Evolutionary conservation across 2,113 vertebrate genomes (phyloP).

Genomic region (Aphyosemion australe): DNA sequence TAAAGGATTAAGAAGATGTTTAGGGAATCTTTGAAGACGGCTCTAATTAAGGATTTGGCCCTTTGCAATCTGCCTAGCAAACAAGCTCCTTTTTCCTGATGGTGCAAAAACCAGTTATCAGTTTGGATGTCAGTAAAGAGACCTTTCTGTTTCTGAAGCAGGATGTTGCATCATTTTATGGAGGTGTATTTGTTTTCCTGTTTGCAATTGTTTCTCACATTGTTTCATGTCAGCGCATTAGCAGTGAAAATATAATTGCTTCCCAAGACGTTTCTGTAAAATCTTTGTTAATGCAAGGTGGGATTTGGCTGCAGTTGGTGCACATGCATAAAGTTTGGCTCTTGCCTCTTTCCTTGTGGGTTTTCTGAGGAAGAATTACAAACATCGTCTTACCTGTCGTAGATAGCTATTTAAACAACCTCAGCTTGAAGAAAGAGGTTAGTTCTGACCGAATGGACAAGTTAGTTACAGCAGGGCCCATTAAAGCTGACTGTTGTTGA

Average conservation of each 20-base stretch:
- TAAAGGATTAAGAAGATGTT: constrained; percentile 74
- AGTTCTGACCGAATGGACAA: too few relatives aligned
- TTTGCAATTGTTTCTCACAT: not conserved
- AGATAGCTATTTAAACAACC: too few relatives aligned
- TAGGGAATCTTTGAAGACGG: constrained; percentile 58
- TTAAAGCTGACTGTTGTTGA: too few relatives aligned
- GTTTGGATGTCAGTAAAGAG: not conserved
- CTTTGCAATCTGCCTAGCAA: constrained; percentile 42
- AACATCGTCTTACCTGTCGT: too few relatives aligned
- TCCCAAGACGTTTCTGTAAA: constrained; percentile 9
- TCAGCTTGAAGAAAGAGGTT: too few relatives aligned
- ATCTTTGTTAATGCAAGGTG: constrained; percentile 16
- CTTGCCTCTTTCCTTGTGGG: too few relatives aligned
- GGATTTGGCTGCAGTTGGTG: constrained; percentile 5
- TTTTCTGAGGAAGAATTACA: too few relatives aligned
- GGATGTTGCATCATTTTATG: not conserved
- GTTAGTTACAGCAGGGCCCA: too few relatives aligned
- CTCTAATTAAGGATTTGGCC: constrained; percentile 67
- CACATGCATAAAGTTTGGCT: too few relatives aligned
- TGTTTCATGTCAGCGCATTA: not conserved
- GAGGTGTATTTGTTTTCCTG: not conserved
- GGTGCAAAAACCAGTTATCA: not conserved
- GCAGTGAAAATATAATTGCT: constrained; percentile 14
- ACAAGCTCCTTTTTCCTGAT: constrained; percentile 8
- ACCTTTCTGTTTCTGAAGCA: constrained; percentile 2